Evolutionary conservation across 2,113 vertebrate species (phyloP), one percentile per base, ranked within the genome.

Genomic region (Nicator chloris): DNA sequence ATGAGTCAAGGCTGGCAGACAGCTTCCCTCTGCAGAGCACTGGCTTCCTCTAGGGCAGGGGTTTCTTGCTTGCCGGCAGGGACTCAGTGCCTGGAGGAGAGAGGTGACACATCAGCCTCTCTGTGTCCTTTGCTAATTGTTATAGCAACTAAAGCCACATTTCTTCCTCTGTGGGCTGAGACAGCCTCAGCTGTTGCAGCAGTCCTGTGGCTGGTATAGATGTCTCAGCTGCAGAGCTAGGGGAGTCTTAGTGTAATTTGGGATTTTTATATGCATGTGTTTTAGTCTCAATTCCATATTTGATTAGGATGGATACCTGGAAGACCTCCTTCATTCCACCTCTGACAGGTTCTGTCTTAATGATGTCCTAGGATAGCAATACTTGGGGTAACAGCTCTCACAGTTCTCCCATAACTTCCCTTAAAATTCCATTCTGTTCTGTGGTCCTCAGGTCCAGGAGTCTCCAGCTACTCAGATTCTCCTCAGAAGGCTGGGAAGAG

Each of bases 401-500:
- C 18, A 35, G 33, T 82, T 86, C 26, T 73, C 42, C 37, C n/a
- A 14, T 7, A 35, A 16, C 11, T 54, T 93, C 54, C 71, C 21
- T 42, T 63, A 24, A 86, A 90, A 86, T 63, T 8, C 35, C 26
- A 51, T 88, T 94, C 33, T 88, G 70, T 90, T 42, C 45, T 1
- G 0, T 85, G 53, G 13, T 89, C 33, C 42, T 84, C 91, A 96
- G 95, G 82, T 94, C 80, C 14, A 1, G 83, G 80, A 94, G 7
- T 92, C 88, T 94, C 82, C 80, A 93, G 2, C 60, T 90, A 88
- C 42, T 59, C 88, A 66, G 86, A 70, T 66, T 81, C 91, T 83
- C 79, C 92, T 93, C 71, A 94, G 79, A 70, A 77, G 60, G 69
- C 14, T n/a, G 37, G 28, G 51, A 88, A 96, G 88, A 96, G 60